These are phyloP conservation scores for Oscheius sp. DNA, from an alignment of 2,888 invertebrate species.

Conservation along the genomic window DNA sequence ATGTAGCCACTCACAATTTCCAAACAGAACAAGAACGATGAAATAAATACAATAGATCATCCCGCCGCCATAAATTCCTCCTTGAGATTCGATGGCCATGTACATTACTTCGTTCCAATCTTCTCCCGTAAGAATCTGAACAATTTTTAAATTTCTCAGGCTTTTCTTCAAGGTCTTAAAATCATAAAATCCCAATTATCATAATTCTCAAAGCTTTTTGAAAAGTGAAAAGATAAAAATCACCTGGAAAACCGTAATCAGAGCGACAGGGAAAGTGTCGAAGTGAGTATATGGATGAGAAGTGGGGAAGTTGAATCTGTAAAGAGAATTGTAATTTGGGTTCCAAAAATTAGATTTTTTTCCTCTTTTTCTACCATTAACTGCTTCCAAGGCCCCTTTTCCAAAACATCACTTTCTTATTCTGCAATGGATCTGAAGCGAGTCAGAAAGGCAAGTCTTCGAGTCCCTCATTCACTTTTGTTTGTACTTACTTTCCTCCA, in stretches of 20 bases:
- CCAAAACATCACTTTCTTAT: too few species aligned
- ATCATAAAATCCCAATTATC: not conserved
- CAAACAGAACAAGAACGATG: constrained; percentile 97
- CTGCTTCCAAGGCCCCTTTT: too few species aligned
- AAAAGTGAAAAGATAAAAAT: constrained; percentile 58
- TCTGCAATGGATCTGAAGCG: too few species aligned
- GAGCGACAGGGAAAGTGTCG: constrained; percentile 98
- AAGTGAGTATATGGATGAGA: constrained; percentile 97
- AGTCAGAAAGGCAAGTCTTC: not conserved
- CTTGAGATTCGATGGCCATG: constrained; percentile 87
- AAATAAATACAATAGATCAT: constrained; percentile 98
- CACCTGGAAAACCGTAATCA: constrained; percentile 99
- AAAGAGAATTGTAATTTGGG: constrained; percentile 13
- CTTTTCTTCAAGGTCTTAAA: not conserved
- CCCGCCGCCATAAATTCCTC: constrained; percentile 86
- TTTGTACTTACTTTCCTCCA: constrained; percentile 94
- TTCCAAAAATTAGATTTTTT: not conserved
- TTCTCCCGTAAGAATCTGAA: constrained; percentile 97
- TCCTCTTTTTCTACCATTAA: too few species aligned
- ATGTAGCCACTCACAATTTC: constrained; percentile 85
- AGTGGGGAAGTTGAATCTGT: constrained; percentile 74
- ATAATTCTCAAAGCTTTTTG: not conserved
- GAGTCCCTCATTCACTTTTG: constrained; percentile 86
- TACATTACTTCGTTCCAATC: constrained; percentile 99
- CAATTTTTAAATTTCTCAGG: not conserved